Conservation (phyloP, 2,113 vertebrate genomes). For the Ia io region DNA sequence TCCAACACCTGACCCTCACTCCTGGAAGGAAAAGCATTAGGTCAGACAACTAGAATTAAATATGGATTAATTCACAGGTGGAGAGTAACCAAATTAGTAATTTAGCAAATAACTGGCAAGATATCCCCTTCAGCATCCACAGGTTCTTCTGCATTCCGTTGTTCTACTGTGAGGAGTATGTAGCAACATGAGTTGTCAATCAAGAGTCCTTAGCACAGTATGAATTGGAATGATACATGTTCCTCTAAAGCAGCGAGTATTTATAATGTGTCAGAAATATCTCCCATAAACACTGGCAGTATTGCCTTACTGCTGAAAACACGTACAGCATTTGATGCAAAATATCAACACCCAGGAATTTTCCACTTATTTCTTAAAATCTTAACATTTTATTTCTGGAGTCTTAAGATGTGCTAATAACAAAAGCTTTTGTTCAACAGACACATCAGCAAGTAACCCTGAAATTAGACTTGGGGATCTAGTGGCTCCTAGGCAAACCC, state of each 20-base stretch:
- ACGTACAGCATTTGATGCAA: background rate
- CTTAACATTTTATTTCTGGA: background rate
- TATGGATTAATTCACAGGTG: background rate
- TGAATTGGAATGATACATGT: background rate
- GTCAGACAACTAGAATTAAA: background rate
- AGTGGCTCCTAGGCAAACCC: background rate
- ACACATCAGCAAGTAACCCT: background rate
- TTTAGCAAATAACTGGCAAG: background rate
- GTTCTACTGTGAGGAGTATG: background rate
- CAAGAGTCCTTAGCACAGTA: background rate
- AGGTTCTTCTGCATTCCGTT: background rate
- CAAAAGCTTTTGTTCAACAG: background rate
- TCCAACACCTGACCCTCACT: background rate
- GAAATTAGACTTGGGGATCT: background rate
- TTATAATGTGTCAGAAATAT: background rate
- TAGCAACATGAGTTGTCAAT: background rate
- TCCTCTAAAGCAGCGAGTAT: background rate
- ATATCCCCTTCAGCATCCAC: background rate
- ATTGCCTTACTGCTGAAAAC: background rate
- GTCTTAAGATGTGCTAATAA: background rate
- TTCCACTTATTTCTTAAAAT: background rate
- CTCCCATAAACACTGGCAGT: background rate
- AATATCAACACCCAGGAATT: background rate
- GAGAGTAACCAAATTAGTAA: background rate
- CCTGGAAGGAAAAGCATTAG: background rate